Evolutionary conservation across 2,797 vertebrate species (phyloP).

Genomic region (Pangasius sanitwongsei): DNA sequence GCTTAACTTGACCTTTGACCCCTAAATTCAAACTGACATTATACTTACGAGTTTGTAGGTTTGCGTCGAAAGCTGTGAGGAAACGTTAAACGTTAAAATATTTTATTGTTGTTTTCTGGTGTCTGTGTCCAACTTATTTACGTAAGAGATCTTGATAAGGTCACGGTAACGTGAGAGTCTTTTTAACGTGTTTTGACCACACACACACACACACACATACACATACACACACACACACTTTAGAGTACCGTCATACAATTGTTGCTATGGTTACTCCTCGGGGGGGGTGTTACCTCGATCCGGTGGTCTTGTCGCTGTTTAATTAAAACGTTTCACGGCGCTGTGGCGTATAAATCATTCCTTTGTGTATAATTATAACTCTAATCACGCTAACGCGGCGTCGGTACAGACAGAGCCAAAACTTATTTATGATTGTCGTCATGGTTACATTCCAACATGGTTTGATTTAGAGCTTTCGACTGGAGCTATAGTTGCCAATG

Average conservation of each 20-base stretch:
- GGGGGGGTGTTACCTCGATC: neutral
- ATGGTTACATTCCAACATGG: neutral
- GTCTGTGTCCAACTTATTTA: neutral
- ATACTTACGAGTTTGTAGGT: neutral
- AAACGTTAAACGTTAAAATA: neutral
- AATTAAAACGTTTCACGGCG: neutral
- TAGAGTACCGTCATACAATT: neutral
- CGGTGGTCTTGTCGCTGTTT: neutral
- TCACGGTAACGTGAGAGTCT: neutral
- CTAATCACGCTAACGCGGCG: neutral
- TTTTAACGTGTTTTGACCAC: neutral
- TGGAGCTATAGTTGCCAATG: neutral
- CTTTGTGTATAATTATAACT: neutral
- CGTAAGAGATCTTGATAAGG: neutral
- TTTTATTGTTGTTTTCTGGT: neutral
- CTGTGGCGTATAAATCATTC: neutral
- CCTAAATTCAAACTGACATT: neutral
- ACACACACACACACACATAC: neutral
- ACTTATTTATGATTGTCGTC: neutral
- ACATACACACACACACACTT: neutral
- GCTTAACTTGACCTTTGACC: neutral
- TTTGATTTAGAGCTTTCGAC: neutral
- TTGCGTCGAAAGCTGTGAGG: neutral
- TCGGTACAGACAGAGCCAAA: neutral
- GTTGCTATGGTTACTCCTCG: neutral